Percentiles rank a stretch among this genome's conserved stretches.
phyloP scores from a whole-genome alignment of 2,888 invertebrate species.

The Drosophila paracracens region DNA sequence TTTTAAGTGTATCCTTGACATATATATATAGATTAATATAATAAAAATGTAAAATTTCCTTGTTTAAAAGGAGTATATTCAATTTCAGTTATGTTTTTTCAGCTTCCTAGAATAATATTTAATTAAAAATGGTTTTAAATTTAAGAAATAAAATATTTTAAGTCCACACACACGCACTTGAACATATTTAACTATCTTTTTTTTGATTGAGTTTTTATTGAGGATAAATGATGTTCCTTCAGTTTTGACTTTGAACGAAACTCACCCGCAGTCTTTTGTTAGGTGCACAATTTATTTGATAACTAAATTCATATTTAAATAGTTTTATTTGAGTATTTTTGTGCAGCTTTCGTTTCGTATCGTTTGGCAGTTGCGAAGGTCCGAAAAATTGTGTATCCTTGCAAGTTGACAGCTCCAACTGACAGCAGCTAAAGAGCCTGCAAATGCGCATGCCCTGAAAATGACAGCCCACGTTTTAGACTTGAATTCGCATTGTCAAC shows the following conservation, averaged over 20 bases:
- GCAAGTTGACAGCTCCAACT: constrained; percentile 62
- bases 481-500: constrained; percentile 43
- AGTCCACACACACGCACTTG: neutral
- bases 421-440: constrained; percentile 49
- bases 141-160: neutral
- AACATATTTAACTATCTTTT: neutral
- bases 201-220: constrained; percentile 7
- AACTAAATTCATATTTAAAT: constrained; percentile 46
- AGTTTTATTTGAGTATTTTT: constrained; percentile 26
- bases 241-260: neutral
- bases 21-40: neutral
- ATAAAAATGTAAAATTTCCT: constrained; percentile 16
- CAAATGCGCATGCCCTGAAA: constrained; percentile 63
- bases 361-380: constrained; percentile 60
- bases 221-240: neutral
- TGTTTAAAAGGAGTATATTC: neutral
- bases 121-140: neutral
- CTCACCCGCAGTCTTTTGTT: constrained; percentile 32
- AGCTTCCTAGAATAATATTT: neutral
- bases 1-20: neutral
- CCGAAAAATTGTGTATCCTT: constrained; percentile 79
- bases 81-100: neutral
- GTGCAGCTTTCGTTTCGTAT: constrained; percentile 30
- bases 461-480: constrained; percentile 61
- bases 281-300: constrained; percentile 36